phyloP scores from a whole-genome alignment of 2,113 vertebrate genomes.

The Sylvia atricapilla region DNA sequence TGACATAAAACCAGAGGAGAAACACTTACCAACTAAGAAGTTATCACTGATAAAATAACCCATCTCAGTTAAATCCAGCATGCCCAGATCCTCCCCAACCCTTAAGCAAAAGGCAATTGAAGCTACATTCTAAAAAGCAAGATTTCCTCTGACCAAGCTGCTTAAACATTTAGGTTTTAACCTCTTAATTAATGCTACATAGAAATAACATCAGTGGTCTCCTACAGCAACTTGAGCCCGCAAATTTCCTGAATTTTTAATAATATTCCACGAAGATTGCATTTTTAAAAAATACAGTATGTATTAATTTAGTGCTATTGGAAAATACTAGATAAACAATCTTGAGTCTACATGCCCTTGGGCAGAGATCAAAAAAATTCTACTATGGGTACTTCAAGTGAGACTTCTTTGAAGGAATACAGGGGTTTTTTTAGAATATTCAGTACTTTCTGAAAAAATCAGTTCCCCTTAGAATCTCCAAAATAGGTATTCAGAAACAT shows the following conservation, averaged over 20 bases:
- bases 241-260: not conserved
- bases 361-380: not conserved
- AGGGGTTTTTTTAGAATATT: not conserved
- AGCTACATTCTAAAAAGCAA: not conserved
- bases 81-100: not conserved
- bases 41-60: not conserved
- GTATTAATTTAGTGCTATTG: not conserved
- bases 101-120: not conserved
- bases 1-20: not conserved
- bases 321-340: constrained; percentile 1
- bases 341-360: not conserved
- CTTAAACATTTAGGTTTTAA: not conserved
- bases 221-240: not conserved
- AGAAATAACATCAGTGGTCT: not conserved
- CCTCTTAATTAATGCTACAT: not conserved
- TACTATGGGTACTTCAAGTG: not conserved
- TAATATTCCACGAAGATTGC: not conserved
- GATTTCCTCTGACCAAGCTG: not conserved
- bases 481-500: not conserved
- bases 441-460: not conserved
- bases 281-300: not conserved
- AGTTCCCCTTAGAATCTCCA: not conserved
- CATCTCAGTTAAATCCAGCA: not conserved
- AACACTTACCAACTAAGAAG: not conserved
- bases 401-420: not conserved